Evolutionary conservation across 2,797 vertebrate species (phyloP), one percentile per base, ranked within the genome.

Genomic region (Pseudomugil gertrudae): DNA sequence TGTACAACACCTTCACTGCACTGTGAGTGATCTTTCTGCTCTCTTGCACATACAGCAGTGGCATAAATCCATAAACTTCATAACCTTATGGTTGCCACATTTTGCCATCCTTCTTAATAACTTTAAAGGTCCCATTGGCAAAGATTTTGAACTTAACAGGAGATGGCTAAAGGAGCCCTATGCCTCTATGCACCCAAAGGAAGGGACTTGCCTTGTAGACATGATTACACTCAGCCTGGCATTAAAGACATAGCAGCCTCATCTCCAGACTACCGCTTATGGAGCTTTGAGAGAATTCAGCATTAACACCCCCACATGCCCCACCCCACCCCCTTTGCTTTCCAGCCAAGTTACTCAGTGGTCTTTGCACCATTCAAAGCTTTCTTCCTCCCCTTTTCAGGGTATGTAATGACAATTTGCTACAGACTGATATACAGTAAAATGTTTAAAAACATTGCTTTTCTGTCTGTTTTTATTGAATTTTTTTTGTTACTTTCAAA

Each of bases 351-450:
- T 94, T 91, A 90, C 66, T 90, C 93, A 93, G 92, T 95, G 94
- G 94, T 96, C 94, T 94, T 92, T 93, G 94, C 93, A 92, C 94
- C 94, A 92, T 93, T 94, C 95, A 95, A 92, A 95, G 93, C 94
- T 92, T 91, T 91, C 83, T 88, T 84, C 85, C 76, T 88, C 82
- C 87, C 80, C 75, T 83, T 87, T 91, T 86, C 84, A 95, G 94
- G 95, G 94, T 96, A 94, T 96, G 93, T 96, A 95, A 94, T 95
- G 93, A 96, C 93, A 95, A 94, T 95, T 97, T 95, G 95, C 96
- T 95, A 95, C 95, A 95, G 95, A 96, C 96, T 96, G 95, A 96
- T 96, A 95, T 82, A 87, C 84, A 90, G 89, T 90, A 86, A 89
- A 87, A 94, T 96, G 95, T 96, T 97, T 95, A 93, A 96, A 93